phyloP scores from a whole-genome alignment of 1,140 invertebrate species.

The Chlorops oryzae region DNA sequence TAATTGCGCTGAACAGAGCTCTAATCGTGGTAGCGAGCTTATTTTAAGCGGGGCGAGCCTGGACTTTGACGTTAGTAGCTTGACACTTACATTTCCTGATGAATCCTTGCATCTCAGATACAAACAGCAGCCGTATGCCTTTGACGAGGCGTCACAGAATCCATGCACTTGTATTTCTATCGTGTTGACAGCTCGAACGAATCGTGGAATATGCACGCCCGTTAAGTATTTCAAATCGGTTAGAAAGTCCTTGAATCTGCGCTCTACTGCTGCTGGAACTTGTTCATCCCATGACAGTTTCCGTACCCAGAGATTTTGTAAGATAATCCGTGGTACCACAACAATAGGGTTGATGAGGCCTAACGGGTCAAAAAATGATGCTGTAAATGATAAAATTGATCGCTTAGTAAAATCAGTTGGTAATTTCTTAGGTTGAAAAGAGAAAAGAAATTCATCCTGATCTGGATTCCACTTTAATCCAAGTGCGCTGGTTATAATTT shows the following conservation, averaged over 20 bases:
- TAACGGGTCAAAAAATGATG: slow-evolving; percentile 4
- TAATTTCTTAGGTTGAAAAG: background rate
- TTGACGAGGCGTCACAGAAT: slow-evolving; percentile 44
- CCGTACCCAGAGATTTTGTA: slow-evolving; percentile 5
- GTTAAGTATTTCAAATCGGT: background rate
- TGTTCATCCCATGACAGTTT: slow-evolving; percentile 4
- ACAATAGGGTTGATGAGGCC: background rate
- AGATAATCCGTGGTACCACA: background rate
- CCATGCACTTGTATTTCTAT: slow-evolving; percentile 25
- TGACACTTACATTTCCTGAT: background rate
- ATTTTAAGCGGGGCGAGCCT: slow-evolving; percentile 38
- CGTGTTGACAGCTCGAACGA: background rate
- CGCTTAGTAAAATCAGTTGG: background rate
- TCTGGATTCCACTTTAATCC: background rate
- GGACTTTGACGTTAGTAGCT: slow-evolving; percentile 35
- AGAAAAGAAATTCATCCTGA: slow-evolving; percentile 1
- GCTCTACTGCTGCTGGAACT: background rate
- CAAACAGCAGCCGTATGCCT: slow-evolving; percentile 44
- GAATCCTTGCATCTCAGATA: slow-evolving; percentile 29
- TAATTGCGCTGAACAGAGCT: slow-evolving; percentile 35
- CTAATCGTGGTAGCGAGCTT: slow-evolving; percentile 30
- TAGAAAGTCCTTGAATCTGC: background rate
- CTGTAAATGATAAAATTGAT: background rate
- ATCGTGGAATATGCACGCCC: background rate
- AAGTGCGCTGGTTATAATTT: slow-evolving; percentile 1